Evolutionary conservation across 2,113 vertebrate genomes (phyloP), one percentile per base, ranked within the genome.

Genomic region (Corythornis madagascariensis): DNA sequence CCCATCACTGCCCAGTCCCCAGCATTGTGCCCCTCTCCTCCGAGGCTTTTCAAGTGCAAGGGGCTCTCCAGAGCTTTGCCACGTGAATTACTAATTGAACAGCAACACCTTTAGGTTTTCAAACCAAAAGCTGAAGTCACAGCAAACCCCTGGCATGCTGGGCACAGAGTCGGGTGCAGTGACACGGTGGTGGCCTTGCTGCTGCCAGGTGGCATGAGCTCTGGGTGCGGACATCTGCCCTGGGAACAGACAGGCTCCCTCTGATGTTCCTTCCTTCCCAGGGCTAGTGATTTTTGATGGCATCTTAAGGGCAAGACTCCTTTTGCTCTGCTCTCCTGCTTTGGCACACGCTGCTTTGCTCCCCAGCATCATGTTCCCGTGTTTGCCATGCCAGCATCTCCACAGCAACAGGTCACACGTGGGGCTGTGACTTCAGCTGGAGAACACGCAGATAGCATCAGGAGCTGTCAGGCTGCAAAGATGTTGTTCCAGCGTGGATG

Each of bases 241-340:
- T 1, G 4, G 48, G 21, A 52, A 28, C 25, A 19, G 24, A 6
- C 31, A 2, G 9, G 0, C 4, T 13, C 25, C 9, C n/a, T 19
- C 53, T 14, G 11, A 15, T 43, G 69, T 21, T 8, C 33, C 26
- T 28, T n/a, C 57, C 29, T 50, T 24, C 61, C 0, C 31, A 4
- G 59, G 20, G 22, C 21, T 29, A 22, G 52, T 20, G 5, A 19
- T 11, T 10, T 9, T 48, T 70, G 57, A 55, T 38, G 55, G 3
- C 42, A 13, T 31, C 57, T 56, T 31, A 50, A 26, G 53, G 65
- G 45, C 6, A 38, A n/a, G 24, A 47, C 63, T 56, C 60, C 2
- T 43, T 60, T 55, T 35, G 50, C 53, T 60, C 25, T 2, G 66
- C 50, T 63, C 66, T 31, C n/a, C 60, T 43, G 24, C 77, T 26